Evolutionary conservation across 2,888 invertebrate genomes (phyloP), one percentile per base, ranked within the genome.

Genomic region (Papilio protenor): DNA sequence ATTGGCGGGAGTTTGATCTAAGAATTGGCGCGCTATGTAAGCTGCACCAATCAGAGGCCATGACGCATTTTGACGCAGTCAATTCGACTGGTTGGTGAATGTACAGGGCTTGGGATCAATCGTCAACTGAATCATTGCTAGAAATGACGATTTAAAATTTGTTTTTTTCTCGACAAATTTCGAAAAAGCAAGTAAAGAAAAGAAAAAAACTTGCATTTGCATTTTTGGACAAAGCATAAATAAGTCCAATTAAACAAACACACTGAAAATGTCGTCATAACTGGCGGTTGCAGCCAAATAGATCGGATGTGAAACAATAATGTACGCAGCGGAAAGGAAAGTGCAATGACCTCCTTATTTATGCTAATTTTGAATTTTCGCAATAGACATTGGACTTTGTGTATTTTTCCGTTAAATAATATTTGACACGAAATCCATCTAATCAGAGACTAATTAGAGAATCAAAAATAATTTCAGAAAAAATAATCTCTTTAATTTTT

Each of bases 301-400:
- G 21, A 59, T 70, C 57, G 77, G 59, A 77, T 59, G 16, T 69
- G 69, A 21, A 59, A 74, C 70, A 77, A 72, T 76, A 45, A 16
- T 71, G 21, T n/a, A 18, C 18, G 59, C 70, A 73, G 55, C 57
- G 74, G 77, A 77, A 74, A 74, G 47, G 69, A 74, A 70, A 77
- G 73, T 59, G 1, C 33, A 14, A 6, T 69, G 73, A 74, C 77
- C 70, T 77, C 69, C 70, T 47, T 11, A 27, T 59, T 73, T 18
- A 69, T 73, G 66, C 40, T 12, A 45, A 66, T 40, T 11, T n/a
- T 45, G 5, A 45, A 1, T 45, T 40, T 66, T 66, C 45, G 40
- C 66, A 66, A 40, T 21, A 66, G 64, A 40, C 33, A 40, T 33
- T 64, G 18, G 64, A 64, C 40, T 64, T 40, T 64, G n/a, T 40